Percentiles rank a stretch among this genome's conserved stretches.
These are phyloP conservation scores for Blennius ocellaris DNA, from an alignment of 2,113 vertebrate genomes.

Conservation along the genomic window DNA sequence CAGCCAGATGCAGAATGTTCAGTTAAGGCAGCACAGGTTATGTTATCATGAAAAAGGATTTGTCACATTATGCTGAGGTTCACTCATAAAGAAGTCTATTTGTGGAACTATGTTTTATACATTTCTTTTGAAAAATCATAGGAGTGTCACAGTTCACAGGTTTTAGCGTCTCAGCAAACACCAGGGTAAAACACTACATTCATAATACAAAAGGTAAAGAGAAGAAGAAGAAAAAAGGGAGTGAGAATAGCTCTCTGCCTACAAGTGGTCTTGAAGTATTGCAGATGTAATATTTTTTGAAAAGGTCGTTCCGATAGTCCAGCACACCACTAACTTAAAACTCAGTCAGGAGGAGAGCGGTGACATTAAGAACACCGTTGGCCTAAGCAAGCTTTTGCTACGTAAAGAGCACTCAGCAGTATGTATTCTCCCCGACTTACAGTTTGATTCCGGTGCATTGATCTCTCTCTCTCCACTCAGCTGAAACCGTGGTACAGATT, in stretches of 20 bases:
- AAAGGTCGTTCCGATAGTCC: constrained; percentile 20
- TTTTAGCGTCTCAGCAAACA: constrained; percentile 3
- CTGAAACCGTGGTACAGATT: constrained; percentile 38
- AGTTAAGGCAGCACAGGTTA: too few relatives aligned
- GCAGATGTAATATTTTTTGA: constrained; percentile 17
- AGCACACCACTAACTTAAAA: constrained; percentile 9
- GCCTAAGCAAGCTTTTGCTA: constrained; percentile 17
- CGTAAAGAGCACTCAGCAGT: constrained; percentile 11
- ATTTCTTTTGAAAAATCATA: background rate
- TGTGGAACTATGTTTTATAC: too few relatives aligned
- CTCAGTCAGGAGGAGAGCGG: constrained; percentile 1
- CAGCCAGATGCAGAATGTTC: too few relatives aligned
- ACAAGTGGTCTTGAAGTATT: constrained; percentile 21
- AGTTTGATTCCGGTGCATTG: constrained; percentile 32
- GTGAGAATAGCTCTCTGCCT: background rate
- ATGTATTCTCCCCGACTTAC: constrained; percentile 7
- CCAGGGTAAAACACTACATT: background rate
- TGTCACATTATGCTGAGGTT: too few relatives aligned
- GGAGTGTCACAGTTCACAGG: constrained; percentile 9
- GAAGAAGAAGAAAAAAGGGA: background rate
- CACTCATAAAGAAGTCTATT: background rate
- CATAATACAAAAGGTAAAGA: constrained; percentile 2
- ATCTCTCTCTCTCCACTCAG: constrained; percentile 16
- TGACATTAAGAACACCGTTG: constrained; percentile 10
- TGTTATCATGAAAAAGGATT: too few relatives aligned